A percentile compares a stretch with the other conserved stretches of the same genome.
phyloP scores from a whole-genome alignment of 2,113 vertebrate species.

The cattle (Bos taurus) region ARS-UCD2.0 NC_037344.1:59492001-59492500 shows the following conservation, averaged over 20 bases:
- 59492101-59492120: background rate
- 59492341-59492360: background rate
- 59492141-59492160: background rate
- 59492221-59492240: background rate
- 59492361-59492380: background rate
- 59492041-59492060: background rate
- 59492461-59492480: background rate
- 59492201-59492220: background rate
- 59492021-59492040: background rate
- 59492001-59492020: background rate
- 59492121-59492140: background rate
- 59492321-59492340: background rate
- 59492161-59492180: too few relatives aligned
- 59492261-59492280: background rate
- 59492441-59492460: background rate
- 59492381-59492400: background rate
- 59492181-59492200: too few relatives aligned
- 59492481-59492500: background rate
- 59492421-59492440: background rate
- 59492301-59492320: background rate
- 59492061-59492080: background rate
- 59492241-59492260: background rate
- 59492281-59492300: background rate
- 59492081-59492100: background rate
- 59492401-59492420: background rate